phyloP scores from a whole-genome alignment of 2,888 invertebrate species.

The Margaritifera margaritifera region DNA sequence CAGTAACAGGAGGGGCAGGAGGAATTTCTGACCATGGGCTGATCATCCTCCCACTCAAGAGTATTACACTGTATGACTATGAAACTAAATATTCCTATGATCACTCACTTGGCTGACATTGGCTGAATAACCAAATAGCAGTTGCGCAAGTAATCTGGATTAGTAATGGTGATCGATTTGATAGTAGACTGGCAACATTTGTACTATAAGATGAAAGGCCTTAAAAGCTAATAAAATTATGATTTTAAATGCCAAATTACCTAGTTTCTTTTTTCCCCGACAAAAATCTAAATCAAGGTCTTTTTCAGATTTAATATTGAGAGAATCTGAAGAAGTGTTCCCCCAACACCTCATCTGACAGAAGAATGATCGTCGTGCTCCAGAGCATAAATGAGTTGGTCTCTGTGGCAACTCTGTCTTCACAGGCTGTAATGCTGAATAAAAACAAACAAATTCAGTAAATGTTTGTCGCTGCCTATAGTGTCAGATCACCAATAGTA shows the following conservation, averaged over 20 bases:
- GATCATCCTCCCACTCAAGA: no score
- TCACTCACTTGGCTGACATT: no score
- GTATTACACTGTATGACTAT: no score
- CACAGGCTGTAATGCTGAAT: slow-evolving; percentile 89
- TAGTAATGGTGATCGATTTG: no score
- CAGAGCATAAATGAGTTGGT: slow-evolving; percentile 87
- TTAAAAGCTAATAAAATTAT: background rate
- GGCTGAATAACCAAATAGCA: no score
- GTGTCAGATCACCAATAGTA: background rate
- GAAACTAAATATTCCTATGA: no score
- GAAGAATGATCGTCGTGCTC: slow-evolving; percentile 92
- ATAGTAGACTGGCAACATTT: no score
- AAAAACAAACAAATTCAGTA: slow-evolving; percentile 1
- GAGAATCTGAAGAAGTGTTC: slow-evolving; percentile 15
- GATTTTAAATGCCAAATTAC: slow-evolving; percentile 21
- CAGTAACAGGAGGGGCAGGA: no score
- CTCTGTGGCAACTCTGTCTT: slow-evolving; percentile 85
- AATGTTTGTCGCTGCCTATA: no score
- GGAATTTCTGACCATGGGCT: no score
- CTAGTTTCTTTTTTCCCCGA: slow-evolving; percentile 58
- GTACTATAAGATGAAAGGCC: background rate
- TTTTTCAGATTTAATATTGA: slow-evolving; percentile 36
- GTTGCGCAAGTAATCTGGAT: no score
- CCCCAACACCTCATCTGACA: slow-evolving; percentile 89
- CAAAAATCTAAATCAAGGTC: slow-evolving; percentile 45